These are phyloP conservation scores for Tachycineta bicolor DNA, from an alignment of 2,113 vertebrate genomes.

Conservation along the genomic window DNA sequence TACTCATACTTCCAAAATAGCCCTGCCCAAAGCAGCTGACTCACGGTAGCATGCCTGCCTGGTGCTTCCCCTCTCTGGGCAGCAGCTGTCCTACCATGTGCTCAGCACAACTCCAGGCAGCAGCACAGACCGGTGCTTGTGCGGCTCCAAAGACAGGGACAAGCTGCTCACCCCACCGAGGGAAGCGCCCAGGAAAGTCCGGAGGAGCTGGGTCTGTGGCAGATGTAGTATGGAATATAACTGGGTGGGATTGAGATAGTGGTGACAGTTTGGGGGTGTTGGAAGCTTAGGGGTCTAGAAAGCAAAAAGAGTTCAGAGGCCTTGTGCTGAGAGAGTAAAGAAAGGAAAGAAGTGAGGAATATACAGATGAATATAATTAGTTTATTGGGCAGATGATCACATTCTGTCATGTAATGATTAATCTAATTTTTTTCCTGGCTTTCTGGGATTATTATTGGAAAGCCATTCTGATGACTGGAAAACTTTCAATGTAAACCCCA, in stretches of 20 bases:
- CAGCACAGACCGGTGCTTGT: neutral
- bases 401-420: neutral
- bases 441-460: neutral
- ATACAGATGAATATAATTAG: neutral
- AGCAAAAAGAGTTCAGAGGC: neutral
- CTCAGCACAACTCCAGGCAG: slow-evolving; percentile 38
- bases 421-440: neutral
- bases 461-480: neutral
- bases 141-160: rapidly evolving
- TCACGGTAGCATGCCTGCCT: neutral
- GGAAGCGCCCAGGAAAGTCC: neutral
- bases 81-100: slow-evolving; percentile 44
- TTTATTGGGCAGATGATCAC: neutral
- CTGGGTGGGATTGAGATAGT: neutral
- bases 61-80: neutral
- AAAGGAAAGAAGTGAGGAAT: neutral
- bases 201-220: neutral
- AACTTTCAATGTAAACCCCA: neutral
- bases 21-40: slow-evolving; percentile 63
- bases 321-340: neutral
- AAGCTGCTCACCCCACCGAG: neutral
- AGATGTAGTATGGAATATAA: neutral
- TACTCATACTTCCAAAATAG: slow-evolving; percentile 52
- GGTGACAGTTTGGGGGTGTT: neutral
- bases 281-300: neutral